Conservation (phyloP, 1,140 invertebrate species). For the Sitobion miscanthi region DNA sequence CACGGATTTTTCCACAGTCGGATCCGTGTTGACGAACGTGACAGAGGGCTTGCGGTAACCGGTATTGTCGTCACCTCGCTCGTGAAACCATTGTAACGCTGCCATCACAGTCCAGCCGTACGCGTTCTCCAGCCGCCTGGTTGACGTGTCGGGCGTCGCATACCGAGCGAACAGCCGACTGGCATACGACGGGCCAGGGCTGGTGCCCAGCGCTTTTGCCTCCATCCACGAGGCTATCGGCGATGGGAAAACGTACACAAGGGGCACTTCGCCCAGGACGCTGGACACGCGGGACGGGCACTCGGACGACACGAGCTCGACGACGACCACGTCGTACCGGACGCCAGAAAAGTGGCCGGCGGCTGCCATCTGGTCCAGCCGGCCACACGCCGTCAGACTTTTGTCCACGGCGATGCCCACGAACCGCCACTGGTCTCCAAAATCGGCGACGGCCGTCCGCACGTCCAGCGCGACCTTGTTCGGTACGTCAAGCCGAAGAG, state of each 20-base stretch:
- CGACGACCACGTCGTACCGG: constrained; percentile 23
- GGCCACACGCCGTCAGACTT: neutral
- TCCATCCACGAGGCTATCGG: constrained; percentile 45
- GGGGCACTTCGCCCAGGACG: neutral
- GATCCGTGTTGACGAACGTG: constrained; percentile 68
- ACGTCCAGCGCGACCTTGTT: neutral
- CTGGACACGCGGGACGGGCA: constrained; percentile 1
- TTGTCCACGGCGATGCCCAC: neutral
- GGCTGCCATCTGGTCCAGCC: neutral
- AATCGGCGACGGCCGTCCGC: neutral
- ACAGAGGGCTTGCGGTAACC: constrained; percentile 64
- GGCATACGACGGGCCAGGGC: constrained; percentile 13
- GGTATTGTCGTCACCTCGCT: constrained; percentile 58
- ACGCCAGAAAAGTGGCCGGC: neutral
- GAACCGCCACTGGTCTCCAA: neutral
- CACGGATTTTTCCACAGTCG: constrained; percentile 64
- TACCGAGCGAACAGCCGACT: constrained; percentile 5
- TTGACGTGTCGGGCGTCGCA: neutral
- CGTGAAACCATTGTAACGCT: neutral
- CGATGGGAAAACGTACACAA: constrained; percentile 23
- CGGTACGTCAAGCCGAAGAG: neutral
- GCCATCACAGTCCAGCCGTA: neutral
- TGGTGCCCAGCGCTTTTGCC: constrained; percentile 11
- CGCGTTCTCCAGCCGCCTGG: constrained; percentile 15
- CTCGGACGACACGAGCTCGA: constrained; percentile 44